These are phyloP conservation scores for Ciona savignyi DNA, from an alignment of 23 tunicate species.

Conservation along the genomic window DNA sequence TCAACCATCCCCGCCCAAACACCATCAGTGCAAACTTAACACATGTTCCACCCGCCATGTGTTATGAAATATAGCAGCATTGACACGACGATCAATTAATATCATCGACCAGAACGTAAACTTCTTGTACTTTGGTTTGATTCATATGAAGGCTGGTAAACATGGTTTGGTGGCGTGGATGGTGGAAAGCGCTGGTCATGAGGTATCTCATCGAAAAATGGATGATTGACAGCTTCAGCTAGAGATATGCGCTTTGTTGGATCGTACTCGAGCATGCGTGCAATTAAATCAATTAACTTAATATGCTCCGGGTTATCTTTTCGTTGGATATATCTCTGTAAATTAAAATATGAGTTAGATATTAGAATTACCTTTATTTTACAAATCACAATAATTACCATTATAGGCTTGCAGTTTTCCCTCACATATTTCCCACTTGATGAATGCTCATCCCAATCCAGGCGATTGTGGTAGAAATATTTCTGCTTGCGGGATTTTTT, in stretches of 20 bases:
- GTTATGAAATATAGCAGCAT: too few species aligned
- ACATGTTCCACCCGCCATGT: too few species aligned
- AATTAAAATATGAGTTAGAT: background rate
- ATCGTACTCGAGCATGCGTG: slow-evolving; percentile 97
- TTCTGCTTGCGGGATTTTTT: slow-evolving; percentile 78
- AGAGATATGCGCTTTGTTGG: slow-evolving; percentile 83
- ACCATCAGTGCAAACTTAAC: too few species aligned
- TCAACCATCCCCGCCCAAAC: too few species aligned
- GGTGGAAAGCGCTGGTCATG: slow-evolving; percentile 27
- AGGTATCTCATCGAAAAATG: slow-evolving; percentile 84
- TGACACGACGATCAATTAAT: background rate
- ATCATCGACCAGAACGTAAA: background rate
- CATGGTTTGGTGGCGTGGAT: too few species aligned
- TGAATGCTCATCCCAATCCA: slow-evolving; percentile 96
- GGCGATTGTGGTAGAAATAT: slow-evolving; percentile 72
- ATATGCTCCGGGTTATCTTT: slow-evolving; percentile 94
- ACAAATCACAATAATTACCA: slow-evolving; percentile 26
- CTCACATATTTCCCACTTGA: slow-evolving; percentile 97
- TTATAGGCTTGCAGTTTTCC: slow-evolving; percentile 97
- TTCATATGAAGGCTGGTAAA: background rate
- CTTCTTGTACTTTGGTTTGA: background rate
- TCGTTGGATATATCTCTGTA: slow-evolving; percentile 86
- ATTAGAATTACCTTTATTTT: background rate
- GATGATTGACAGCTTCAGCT: slow-evolving; percentile 96
- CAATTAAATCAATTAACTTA: slow-evolving; percentile 83